phyloP scores from a whole-genome alignment of 2,113 vertebrate species.

The Circaetus cinerascens region DNA sequence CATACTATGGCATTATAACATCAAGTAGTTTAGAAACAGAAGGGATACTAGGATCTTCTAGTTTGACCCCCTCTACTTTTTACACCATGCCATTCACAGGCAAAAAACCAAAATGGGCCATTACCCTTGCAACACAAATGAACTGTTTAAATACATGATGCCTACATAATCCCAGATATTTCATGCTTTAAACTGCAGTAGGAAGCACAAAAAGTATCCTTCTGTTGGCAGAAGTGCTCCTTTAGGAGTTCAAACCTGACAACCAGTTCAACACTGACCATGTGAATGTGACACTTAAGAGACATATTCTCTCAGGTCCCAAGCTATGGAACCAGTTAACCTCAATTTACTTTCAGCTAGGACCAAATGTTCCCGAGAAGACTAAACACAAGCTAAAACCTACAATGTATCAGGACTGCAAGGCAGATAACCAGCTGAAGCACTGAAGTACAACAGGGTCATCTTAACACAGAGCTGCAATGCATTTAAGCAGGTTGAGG shows the following conservation, averaged over 20 bases:
- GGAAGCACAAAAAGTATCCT: not conserved
- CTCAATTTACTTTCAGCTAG: not conserved
- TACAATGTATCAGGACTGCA: not conserved
- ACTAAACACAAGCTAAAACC: not conserved
- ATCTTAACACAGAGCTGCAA: not conserved
- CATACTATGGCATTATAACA: not conserved
- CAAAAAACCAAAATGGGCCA: not conserved
- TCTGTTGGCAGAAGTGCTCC: not conserved
- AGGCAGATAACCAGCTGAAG: not conserved
- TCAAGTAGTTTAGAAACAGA: not conserved
- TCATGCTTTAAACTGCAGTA: not conserved
- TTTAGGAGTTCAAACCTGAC: not conserved
- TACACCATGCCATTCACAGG: rapidly evolving
- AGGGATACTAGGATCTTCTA: not conserved
- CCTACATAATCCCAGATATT: not conserved
- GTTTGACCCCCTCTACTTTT: not conserved
- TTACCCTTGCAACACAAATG: not conserved
- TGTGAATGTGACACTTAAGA: not conserved
- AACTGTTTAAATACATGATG: not conserved
- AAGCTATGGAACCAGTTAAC: not conserved
- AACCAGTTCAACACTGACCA: not conserved
- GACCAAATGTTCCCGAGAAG: not conserved
- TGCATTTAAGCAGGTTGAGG: not conserved
- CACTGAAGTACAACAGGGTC: not conserved
- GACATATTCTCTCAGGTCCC: not conserved